A percentile compares a stretch with the other conserved stretches of the same genome.
Evolutionary conservation across 2,888 invertebrate species (phyloP).

Genomic region (Auanema freiburgensis): DNA sequence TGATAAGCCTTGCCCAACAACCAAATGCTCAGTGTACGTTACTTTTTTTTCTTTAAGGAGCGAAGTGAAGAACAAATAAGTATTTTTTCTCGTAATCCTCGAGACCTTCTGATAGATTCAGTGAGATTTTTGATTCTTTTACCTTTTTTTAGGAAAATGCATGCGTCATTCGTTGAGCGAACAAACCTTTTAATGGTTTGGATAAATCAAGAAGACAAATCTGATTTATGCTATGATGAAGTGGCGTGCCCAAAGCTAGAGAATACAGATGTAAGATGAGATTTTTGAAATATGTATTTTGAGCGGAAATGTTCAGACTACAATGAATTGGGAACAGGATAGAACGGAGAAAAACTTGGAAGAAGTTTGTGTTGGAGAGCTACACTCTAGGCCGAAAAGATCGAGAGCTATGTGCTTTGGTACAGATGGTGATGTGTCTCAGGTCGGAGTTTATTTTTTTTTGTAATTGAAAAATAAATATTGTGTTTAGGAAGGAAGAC

Average conservation of each 20-base stretch:
- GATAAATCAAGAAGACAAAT: conserved; percentile 45
- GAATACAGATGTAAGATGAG: conserved; percentile 24
- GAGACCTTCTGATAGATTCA: not conserved
- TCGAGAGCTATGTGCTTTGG: conserved; percentile 23
- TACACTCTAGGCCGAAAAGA: conserved; percentile 11
- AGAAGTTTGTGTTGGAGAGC: conserved; percentile 11
- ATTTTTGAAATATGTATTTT: not conserved
- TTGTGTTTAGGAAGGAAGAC: too few species aligned
- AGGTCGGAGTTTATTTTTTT: too few species aligned
- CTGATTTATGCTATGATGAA: conserved; percentile 55
- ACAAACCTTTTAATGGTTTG: conserved; percentile 62
- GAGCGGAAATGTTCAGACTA: not conserved
- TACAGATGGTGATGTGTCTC: conserved; percentile 12
- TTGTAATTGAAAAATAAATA: too few species aligned
- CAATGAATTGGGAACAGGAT: too few species aligned
- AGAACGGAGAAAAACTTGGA: too few species aligned
- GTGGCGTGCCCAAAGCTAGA: conserved; percentile 47
- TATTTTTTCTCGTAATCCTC: not conserved
- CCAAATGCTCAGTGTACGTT: conserved; percentile 59
- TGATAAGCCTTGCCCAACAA: conserved; percentile 56
- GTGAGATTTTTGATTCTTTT: not conserved
- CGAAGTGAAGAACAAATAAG: not conserved
- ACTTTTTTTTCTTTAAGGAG: conserved; percentile 3
- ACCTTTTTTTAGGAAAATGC: conserved; percentile 53
- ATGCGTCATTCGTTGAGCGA: conserved; percentile 56